Percentiles rank a stretch among this genome's conserved stretches.
Evolutionary conservation across 2,113 vertebrate species (phyloP).

Genomic region (Erythrocercus mccallii): DNA sequence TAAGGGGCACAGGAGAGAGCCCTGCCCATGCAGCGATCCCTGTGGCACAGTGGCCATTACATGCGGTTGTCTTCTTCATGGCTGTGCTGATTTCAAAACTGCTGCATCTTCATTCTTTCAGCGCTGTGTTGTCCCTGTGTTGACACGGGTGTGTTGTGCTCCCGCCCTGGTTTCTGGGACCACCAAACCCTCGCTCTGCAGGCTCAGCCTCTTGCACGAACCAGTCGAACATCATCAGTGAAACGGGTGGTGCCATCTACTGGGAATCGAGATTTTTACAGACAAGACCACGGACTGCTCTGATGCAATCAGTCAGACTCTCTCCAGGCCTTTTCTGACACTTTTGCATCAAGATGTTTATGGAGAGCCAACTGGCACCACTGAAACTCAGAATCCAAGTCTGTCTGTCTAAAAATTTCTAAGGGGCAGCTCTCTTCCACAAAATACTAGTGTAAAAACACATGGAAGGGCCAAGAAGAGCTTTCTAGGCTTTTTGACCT

Average conservation of each 20-base stretch:
- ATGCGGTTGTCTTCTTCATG: fast-evolving
- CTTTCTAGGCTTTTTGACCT: background rate
- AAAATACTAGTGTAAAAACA: background rate
- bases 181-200: background rate
- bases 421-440: background rate
- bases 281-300: no score
- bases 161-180: background rate
- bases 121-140: no score
- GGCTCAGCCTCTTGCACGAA: background rate
- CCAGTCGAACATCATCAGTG: background rate
- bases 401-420: background rate
- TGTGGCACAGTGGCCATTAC: no score
- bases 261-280: background rate
- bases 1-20: background rate
- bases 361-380: background rate
- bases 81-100: background rate
- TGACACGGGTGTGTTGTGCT: background rate
- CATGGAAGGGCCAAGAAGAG: background rate
- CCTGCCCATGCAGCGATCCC: background rate
- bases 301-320: background rate
- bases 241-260: slow-evolving; percentile 10
- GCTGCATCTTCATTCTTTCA: background rate
- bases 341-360: background rate
- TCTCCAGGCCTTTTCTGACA: background rate
- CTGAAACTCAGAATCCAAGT: background rate